These are phyloP conservation scores for Synergus umbraculus DNA, from an alignment of 2,888 invertebrate species.

Conservation along the genomic window DNA sequence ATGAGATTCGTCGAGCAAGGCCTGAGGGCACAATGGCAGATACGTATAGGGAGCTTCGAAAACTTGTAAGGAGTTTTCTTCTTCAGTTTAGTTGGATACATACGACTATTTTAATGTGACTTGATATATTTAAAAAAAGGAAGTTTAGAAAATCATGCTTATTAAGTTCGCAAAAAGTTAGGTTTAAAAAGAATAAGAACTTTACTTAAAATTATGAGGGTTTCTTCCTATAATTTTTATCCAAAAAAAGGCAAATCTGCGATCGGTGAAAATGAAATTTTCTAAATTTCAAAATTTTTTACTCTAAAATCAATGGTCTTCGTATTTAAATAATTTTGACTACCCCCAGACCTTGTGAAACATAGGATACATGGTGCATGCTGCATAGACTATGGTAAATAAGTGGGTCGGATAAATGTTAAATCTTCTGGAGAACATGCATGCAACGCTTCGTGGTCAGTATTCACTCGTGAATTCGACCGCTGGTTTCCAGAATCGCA, in stretches of 20 bases:
- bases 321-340: not conserved
- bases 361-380: not conserved
- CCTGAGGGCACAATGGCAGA: conserved; percentile 3
- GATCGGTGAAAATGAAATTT: too few relatives aligned
- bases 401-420: not conserved
- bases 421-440: not conserved
- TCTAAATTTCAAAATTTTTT: too few relatives aligned
- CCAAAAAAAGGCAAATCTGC: too few relatives aligned
- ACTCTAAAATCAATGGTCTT: not conserved
- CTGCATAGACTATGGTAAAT: not conserved
- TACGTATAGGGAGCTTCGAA: not conserved
- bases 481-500: not conserved
- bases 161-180: not conserved
- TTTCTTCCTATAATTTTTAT: too few relatives aligned
- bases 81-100: not conserved
- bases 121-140: not conserved
- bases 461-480: conserved; percentile 5
- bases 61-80: conserved; percentile 8
- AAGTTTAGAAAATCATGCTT: not conserved
- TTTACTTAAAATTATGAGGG: too few relatives aligned
- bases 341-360: not conserved
- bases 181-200: not conserved
- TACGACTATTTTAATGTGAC: not conserved
- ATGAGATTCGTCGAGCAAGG: not conserved
- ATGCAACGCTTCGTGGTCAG: not conserved